Conservation (phyloP, 2,888 invertebrate genomes). For the Elmis aenea region DNA sequence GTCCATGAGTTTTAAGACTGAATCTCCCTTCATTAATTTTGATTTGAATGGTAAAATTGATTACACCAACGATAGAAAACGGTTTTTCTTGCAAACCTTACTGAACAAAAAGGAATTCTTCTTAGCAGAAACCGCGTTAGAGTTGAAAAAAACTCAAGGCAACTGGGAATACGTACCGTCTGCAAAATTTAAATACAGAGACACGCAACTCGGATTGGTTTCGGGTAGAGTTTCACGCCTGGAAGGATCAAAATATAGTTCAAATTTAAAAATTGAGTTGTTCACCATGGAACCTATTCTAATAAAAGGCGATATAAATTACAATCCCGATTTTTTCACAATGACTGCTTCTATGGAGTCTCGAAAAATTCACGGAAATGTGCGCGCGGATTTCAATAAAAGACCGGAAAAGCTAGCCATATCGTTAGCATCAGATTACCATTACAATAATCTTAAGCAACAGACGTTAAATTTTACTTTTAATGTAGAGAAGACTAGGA, state of each 20-base stretch:
- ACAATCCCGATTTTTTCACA: conserved; percentile 9
- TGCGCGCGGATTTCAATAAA: conserved; percentile 11
- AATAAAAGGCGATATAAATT: conserved; percentile 16
- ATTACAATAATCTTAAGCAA: conserved; percentile 9
- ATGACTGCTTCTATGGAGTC: conserved; percentile 17
- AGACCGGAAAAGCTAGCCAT: conserved; percentile 10
- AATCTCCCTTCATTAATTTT: conserved; percentile 23
- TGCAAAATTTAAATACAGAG: conserved; percentile 21
- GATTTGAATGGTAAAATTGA: conserved; percentile 19
- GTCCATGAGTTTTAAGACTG: conserved; percentile 18
- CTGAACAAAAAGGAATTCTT: conserved; percentile 22
- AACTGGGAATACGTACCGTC: conserved; percentile 20
- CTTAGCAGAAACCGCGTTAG: conserved; percentile 10
- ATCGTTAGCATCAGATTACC: conserved; percentile 11
- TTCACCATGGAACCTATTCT: conserved; percentile 16
- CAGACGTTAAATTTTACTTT: conserved; percentile 12
- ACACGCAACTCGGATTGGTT: conserved; percentile 17
- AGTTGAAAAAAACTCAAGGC: conserved; percentile 4
- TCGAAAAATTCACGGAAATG: conserved; percentile 17
- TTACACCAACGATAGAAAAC: conserved; percentile 19
- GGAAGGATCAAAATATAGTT: conserved; percentile 17
- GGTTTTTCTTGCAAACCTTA: conserved; percentile 19
- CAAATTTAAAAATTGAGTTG: conserved; percentile 20
- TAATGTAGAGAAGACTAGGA: conserved; percentile 9
- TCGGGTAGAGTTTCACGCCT: conserved; percentile 20